A percentile compares a stretch with the other conserved stretches of the same genome.
phyloP scores from a whole-genome alignment of 2,797 vertebrate species.

The Syngnathus acus region DNA sequence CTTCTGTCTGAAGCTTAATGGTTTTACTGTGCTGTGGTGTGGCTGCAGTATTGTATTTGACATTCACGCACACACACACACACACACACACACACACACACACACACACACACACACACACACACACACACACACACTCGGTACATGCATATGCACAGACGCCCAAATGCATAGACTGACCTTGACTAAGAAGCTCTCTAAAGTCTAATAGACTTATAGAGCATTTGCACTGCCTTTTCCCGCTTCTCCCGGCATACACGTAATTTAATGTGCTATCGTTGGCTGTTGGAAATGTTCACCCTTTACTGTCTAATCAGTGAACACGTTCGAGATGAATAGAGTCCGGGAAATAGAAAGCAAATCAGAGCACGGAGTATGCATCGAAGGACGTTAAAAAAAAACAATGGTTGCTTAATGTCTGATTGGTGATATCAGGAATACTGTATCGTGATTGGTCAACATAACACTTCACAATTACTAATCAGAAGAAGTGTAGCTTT shows the following conservation, averaged over 20 bases:
- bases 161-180: slow-evolving; percentile 37
- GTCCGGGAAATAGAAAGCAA: slow-evolving; percentile 1
- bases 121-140: slow-evolving; percentile 3
- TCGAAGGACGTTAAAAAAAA: background rate
- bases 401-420: background rate
- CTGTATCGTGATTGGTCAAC: background rate
- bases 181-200: slow-evolving; percentile 57
- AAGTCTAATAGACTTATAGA: slow-evolving; percentile 52
- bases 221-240: slow-evolving; percentile 29
- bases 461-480: background rate
- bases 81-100: slow-evolving; percentile 6
- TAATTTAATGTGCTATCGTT: slow-evolving; percentile 8
- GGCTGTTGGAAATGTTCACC: slow-evolving; percentile 1
- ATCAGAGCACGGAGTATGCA: background rate
- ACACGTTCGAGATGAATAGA: slow-evolving; percentile 9
- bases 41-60: slow-evolving; percentile 44
- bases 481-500: background rate
- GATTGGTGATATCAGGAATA: background rate
- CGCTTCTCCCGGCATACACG: slow-evolving; percentile 13
- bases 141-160: slow-evolving; percentile 24
- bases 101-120: slow-evolving; percentile 5
- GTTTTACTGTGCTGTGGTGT: slow-evolving; percentile 46
- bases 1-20: slow-evolving; percentile 52
- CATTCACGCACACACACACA: slow-evolving; percentile 12
- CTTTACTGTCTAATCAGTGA: slow-evolving; percentile 12